A percentile compares a stretch with the other conserved stretches of the same genome.
These are phyloP conservation scores for Myrmecobius fasciatus DNA, from an alignment of 2,113 vertebrate genomes.

Conservation along the genomic window DNA sequence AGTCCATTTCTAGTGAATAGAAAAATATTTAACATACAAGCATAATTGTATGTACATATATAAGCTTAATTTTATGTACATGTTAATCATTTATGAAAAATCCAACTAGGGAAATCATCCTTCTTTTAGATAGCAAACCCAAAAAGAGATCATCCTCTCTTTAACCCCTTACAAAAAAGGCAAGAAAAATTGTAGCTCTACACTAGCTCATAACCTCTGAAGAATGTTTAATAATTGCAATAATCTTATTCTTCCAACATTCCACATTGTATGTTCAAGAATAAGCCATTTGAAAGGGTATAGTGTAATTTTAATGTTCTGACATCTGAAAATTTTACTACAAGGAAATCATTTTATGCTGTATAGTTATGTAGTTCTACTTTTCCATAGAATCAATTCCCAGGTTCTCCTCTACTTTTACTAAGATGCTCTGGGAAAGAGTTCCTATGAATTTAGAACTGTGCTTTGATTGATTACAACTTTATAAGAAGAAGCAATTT, in stretches of 20 bases:
- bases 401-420: neutral
- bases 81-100: neutral
- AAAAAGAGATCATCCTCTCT: neutral
- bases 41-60: neutral
- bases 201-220: neutral
- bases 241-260: neutral
- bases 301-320: constrained; percentile 14
- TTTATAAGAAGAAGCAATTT: neutral
- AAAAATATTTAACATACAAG: neutral
- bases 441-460: neutral
- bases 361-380: neutral
- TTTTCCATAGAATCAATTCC: neutral
- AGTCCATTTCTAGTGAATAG: neutral
- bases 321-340: constrained; percentile 12
- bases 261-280: constrained; percentile 1
- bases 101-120: neutral
- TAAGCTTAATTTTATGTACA: neutral
- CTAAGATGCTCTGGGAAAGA: constrained; percentile 7
- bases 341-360: neutral
- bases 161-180: constrained; percentile 42
- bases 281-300: constrained; percentile 8
- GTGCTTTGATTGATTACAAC: neutral
- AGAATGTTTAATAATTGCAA: neutral
- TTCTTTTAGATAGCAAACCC: neutral
- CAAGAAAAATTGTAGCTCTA: constrained; percentile 5